These are phyloP conservation scores for Octodon degus DNA, from an alignment of 2,113 vertebrate species.

Conservation along the genomic window DNA sequence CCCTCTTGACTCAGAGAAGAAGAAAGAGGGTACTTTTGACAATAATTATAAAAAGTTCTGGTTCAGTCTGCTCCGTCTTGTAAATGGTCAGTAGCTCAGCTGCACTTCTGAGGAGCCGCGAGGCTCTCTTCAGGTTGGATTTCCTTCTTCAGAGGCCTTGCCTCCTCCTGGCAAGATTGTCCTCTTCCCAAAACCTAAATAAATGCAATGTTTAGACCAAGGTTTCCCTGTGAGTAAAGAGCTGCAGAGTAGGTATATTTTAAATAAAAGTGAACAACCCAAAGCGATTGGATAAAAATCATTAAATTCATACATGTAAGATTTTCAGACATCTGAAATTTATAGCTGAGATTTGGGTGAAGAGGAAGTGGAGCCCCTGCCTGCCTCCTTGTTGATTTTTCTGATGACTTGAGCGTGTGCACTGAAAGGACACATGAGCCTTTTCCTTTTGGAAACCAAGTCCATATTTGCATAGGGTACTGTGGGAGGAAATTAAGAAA, in stretches of 20 bases:
- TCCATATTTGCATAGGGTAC: conserved; percentile 66
- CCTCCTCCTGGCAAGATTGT: not conserved
- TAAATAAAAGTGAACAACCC: conserved; percentile 33
- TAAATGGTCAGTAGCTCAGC: not conserved
- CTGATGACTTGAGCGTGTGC: not conserved
- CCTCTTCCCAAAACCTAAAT: not conserved
- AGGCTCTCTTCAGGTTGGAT: not conserved
- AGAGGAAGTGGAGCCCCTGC: not conserved
- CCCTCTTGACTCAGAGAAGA: not conserved
- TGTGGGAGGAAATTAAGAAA: conserved; percentile 71
- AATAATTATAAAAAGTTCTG: not conserved
- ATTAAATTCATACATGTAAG: conserved; percentile 29
- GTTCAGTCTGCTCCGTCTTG: not conserved
- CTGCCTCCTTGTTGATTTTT: conserved; percentile 17
- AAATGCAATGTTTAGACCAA: not conserved
- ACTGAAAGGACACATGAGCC: not conserved
- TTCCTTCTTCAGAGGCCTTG: not conserved
- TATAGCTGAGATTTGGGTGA: conserved; percentile 5
- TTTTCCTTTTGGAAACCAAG: conserved; percentile 53
- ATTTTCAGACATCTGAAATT: not conserved
- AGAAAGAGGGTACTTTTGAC: not conserved
- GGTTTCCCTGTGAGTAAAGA: not conserved
- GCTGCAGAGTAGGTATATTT: not conserved
- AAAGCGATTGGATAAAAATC: not conserved
- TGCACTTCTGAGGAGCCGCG: not conserved